Conservation (phyloP, 1,140 invertebrate genomes). For the Eueides isabella region DNA sequence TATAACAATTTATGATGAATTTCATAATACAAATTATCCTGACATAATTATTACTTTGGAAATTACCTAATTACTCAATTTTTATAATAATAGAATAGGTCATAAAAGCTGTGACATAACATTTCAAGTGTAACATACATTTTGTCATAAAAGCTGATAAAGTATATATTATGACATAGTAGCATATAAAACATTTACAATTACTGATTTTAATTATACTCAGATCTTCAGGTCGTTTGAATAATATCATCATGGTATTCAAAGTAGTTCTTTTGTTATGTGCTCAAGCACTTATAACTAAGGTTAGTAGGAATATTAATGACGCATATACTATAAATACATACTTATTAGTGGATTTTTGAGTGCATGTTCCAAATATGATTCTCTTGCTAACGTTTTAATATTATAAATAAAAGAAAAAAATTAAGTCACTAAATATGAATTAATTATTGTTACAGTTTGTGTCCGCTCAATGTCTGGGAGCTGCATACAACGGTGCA, state of each 20-base stretch:
- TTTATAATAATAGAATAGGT: neutral
- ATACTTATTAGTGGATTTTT: no score
- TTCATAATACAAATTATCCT: neutral
- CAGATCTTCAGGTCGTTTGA: neutral
- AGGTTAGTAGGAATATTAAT: no score
- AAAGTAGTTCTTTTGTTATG: conserved; percentile 23
- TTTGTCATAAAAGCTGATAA: neutral
- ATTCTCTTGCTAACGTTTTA: no score
- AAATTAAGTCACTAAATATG: neutral
- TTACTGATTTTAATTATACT: neutral
- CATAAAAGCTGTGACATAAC: neutral
- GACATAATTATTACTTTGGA: neutral
- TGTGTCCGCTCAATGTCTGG: conserved; percentile 29
- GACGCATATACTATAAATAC: no score
- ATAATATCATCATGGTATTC: conserved; percentile 21
- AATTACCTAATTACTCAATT: neutral
- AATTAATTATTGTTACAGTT: conserved; percentile 13
- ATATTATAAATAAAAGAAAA: neutral
- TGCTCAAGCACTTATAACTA: conserved; percentile 20
- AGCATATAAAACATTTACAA: neutral
- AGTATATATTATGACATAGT: neutral
- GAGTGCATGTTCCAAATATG: neutral
- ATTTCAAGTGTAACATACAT: neutral
- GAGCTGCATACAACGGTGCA: conserved; percentile 17
- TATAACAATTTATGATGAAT: neutral